phyloP scores from a whole-genome alignment of 2,113 vertebrate species.

The Cavia porcellus region DNA sequence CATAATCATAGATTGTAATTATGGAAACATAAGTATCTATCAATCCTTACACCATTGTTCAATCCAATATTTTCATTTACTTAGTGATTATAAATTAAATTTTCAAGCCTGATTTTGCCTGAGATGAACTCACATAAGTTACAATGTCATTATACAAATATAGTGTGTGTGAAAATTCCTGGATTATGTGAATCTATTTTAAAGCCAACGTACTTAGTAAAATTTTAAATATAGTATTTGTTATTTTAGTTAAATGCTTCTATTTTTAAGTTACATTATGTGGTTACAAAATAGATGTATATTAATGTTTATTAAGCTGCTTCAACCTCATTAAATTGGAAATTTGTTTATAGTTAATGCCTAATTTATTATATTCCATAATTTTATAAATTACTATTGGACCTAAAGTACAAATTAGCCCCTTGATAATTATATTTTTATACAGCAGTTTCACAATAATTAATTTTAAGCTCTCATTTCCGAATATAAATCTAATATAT shows the following conservation, averaged over 20 bases:
- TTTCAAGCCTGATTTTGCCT: not conserved
- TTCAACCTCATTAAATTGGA: slow-evolving; percentile 12
- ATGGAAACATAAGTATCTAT: not conserved
- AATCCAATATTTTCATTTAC: not conserved
- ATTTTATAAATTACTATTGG: slow-evolving; percentile 48
- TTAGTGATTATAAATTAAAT: not conserved
- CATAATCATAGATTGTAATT: not conserved
- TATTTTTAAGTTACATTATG: slow-evolving; percentile 4
- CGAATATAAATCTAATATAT: not conserved
- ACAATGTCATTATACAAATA: not conserved
- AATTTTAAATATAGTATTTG: not conserved
- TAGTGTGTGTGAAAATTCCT: not conserved
- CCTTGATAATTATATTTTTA: not conserved
- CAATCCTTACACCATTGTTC: not conserved
- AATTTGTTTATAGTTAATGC: not conserved
- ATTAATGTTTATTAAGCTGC: not conserved
- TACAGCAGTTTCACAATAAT: not conserved
- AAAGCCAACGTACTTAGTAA: slow-evolving; percentile 33
- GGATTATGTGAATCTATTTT: not conserved
- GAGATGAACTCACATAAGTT: not conserved
- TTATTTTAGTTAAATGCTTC: not conserved
- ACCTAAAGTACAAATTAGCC: not conserved
- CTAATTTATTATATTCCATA: slow-evolving; percentile 42
- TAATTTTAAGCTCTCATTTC: not conserved
- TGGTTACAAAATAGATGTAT: not conserved